These are phyloP conservation scores for Flabesymbios commensalis DNA, from an alignment of 2,888 invertebrate genomes.

Conservation along the genomic window DNA sequence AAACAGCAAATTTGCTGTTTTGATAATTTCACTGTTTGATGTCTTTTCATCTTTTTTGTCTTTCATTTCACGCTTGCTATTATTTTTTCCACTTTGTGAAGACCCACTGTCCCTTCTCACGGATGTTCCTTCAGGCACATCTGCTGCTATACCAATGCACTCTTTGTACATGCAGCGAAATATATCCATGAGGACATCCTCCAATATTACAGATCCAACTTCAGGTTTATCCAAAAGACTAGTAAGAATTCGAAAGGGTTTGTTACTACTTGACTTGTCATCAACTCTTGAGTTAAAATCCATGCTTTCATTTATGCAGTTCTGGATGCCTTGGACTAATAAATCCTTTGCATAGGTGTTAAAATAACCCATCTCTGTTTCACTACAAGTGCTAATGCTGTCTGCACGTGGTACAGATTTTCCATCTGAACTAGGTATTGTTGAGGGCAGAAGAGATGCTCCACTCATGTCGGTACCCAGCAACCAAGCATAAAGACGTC, in stretches of 20 bases:
- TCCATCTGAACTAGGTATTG: not conserved
- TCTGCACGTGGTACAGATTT: constrained; percentile 8
- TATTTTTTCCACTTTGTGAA: not conserved
- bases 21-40: constrained; percentile 69
- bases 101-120: not conserved
- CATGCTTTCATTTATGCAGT: constrained; percentile 13
- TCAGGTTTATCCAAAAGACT: constrained; percentile 85
- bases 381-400: constrained; percentile 17
- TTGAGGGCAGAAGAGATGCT: constrained; percentile 4
- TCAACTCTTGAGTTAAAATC: not conserved
- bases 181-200: constrained; percentile 66
- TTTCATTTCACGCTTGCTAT: not conserved
- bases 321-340: constrained; percentile 56
- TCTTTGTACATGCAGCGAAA: constrained; percentile 65
- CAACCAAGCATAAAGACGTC: constrained; percentile 83
- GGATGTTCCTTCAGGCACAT: not conserved
- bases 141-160: constrained; percentile 23
- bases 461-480: constrained; percentile 69
- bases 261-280: constrained; percentile 25
- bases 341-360: constrained; percentile 72
- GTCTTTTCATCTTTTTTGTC: constrained; percentile 16
- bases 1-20: constrained; percentile 82
- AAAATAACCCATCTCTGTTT: constrained; percentile 35
- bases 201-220: constrained; percentile 68
- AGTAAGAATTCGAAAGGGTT: constrained; percentile 73